Evolutionary conservation across 2,113 vertebrate species (phyloP).

Genomic region (Anguilla rostrata): DNA sequence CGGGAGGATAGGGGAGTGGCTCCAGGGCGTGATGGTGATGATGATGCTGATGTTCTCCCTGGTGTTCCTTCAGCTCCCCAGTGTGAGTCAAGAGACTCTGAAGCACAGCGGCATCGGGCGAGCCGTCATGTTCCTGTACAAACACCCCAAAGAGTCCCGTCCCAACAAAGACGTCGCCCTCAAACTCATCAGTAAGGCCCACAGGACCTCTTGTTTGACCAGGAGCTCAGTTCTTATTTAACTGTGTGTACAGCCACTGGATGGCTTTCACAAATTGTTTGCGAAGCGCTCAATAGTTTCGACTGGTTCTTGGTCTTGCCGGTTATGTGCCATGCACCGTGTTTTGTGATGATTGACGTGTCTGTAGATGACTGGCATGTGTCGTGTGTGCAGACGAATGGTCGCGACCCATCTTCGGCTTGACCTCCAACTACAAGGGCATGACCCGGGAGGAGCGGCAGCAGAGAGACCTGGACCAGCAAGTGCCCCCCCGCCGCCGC

Average conservation of each 20-base stretch:
- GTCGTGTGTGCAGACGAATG: slow-evolving; percentile 81
- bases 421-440: slow-evolving; percentile 96
- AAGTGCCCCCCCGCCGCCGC: slow-evolving; percentile 86
- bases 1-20: not conserved
- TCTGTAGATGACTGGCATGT: not conserved
- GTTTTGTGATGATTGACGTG: not conserved
- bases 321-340: too few relatives aligned
- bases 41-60: not conserved
- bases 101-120: slow-evolving; percentile 97
- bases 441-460: slow-evolving; percentile 98
- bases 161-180: slow-evolving; percentile 95
- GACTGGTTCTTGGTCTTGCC: too few relatives aligned
- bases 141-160: slow-evolving; percentile 95
- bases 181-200: slow-evolving; percentile 92
- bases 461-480: slow-evolving; percentile 95
- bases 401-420: slow-evolving; percentile 95
- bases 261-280: not conserved
- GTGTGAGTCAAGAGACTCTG: slow-evolving; percentile 95
- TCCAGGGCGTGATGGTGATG: not conserved
- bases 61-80: slow-evolving; percentile 79
- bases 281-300: too few relatives aligned
- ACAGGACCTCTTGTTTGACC: not conserved
- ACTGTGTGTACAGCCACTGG: not conserved
- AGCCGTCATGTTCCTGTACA: slow-evolving; percentile 98
- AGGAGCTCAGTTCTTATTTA: not conserved